Conservation (phyloP, 2,888 invertebrate genomes). For the Chydorus sphaericus region DNA sequence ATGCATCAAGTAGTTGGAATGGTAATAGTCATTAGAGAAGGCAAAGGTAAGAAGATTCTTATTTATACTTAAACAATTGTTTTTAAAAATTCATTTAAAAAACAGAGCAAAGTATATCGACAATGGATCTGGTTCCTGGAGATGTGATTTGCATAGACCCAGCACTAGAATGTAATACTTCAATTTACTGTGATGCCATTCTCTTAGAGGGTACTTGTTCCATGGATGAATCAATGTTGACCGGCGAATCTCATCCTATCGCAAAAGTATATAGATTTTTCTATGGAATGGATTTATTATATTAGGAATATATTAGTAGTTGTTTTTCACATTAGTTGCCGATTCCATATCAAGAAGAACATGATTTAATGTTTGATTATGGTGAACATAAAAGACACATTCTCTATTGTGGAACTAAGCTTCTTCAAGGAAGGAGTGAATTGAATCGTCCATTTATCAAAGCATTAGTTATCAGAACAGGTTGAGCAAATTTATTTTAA, state of each 20-base stretch:
- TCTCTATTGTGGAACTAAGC: constrained; percentile 25
- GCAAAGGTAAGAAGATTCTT: constrained; percentile 22
- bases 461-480: constrained; percentile 35
- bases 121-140: constrained; percentile 33
- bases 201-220: constrained; percentile 33
- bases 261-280: constrained; percentile 21
- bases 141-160: constrained; percentile 34
- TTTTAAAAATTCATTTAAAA: neutral
- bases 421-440: constrained; percentile 22
- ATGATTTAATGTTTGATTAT: constrained; percentile 19
- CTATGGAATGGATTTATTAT: neutral
- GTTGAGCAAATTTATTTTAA: constrained; percentile 21
- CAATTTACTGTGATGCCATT: constrained; percentile 35
- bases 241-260: constrained; percentile 28
- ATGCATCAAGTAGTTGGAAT: constrained; percentile 29
- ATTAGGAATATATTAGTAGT: neutral
- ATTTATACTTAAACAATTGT: too few relatives aligned
- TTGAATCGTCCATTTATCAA: constrained; percentile 25
- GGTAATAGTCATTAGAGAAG: constrained; percentile 28
- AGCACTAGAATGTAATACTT: constrained; percentile 24
- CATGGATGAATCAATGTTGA: constrained; percentile 37
- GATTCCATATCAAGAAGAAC: constrained; percentile 20
- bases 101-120: too few relatives aligned
- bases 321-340: constrained; percentile 8
- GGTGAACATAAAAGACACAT: constrained; percentile 22